Evolutionary conservation across 1,140 invertebrate genomes (phyloP).

Genomic region (Sarcophaga bullata): DNA sequence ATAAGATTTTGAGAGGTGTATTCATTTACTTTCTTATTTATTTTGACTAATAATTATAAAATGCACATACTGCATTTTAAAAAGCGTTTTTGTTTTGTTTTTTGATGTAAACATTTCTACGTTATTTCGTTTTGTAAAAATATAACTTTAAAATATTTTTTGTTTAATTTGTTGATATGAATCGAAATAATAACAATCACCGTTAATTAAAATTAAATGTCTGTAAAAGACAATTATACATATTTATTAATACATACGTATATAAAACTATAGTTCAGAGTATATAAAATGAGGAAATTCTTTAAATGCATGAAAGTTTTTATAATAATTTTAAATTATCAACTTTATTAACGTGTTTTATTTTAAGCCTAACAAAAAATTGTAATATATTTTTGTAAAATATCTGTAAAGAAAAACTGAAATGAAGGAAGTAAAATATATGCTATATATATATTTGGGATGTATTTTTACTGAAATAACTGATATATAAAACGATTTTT

Average conservation of each 20-base stretch:
- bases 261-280: neutral
- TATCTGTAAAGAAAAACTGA: conserved; percentile 36
- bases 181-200: neutral
- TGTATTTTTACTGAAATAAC: too few species aligned
- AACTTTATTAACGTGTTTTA: conserved; percentile 36
- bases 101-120: too few species aligned
- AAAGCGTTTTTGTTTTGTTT: too few species aligned
- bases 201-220: neutral
- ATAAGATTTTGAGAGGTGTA: too few species aligned
- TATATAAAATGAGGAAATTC: neutral
- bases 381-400: conserved; percentile 40
- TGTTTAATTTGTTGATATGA: neutral
- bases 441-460: conserved; percentile 2
- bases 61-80: too few species aligned
- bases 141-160: neutral
- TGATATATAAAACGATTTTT: too few species aligned
- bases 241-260: conserved; percentile 29
- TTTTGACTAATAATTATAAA: too few species aligned
- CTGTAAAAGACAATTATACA: conserved; percentile 31
- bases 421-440: conserved; percentile 7
- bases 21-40: too few species aligned
- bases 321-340: conserved; percentile 35
- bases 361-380: conserved; percentile 30
- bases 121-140: too few species aligned
- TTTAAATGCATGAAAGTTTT: conserved; percentile 16